Base-by-base conservation (phyloP, 2,113 vertebrate genomes). In the Oreochromis tanganicae region DNA sequence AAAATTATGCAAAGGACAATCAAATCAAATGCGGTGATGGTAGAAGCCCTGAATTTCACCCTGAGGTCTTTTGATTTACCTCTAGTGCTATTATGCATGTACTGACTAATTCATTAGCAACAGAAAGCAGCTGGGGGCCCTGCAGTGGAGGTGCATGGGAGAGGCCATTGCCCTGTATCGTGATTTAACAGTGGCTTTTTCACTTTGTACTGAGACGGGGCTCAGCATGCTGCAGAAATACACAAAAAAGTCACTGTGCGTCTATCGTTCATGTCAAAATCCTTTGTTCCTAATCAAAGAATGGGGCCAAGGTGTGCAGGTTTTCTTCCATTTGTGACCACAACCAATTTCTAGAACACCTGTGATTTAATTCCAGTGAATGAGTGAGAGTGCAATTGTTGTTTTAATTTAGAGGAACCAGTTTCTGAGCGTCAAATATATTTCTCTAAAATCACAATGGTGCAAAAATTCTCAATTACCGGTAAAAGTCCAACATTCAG, bases 21-120 rank as follows among this genome's bases (percentile, higher is more conserved):
- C 84, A 75, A 85, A 91, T 89, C 81, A 87, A 56, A 86, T 16
- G 54, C 4, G 8, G 48, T 32, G 52, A 84, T 84, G 56, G 55
- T 12, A 46, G 34, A 57, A 34, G 56, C 14, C 38, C 59, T 14
- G 46, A 61, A 50, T 75, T 48, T n/a, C 73, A 78, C 27, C 73
- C 46, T 78, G 3, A 52, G 73, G 46, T 78, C 55, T 52, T 68
- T 52, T 85, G 87, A 91, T 90, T 87, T 71, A 81, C 56, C 41
- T 79, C 16, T 3, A 2, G 29, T 75, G 43, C 55, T 71, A 48
- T 73, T 71, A n/a, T 36, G 85, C 85, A 41, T 11, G 3, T 34
- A 78, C 81, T 13, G 21, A 63, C 34, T 80, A 83, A 87, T 88
- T 85, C 71, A 90, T 93, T 88, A 87, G 46, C 16, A 50, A 52